Conservation (phyloP, 2,113 vertebrate genomes). For the Apeltes quadracus region DNA sequence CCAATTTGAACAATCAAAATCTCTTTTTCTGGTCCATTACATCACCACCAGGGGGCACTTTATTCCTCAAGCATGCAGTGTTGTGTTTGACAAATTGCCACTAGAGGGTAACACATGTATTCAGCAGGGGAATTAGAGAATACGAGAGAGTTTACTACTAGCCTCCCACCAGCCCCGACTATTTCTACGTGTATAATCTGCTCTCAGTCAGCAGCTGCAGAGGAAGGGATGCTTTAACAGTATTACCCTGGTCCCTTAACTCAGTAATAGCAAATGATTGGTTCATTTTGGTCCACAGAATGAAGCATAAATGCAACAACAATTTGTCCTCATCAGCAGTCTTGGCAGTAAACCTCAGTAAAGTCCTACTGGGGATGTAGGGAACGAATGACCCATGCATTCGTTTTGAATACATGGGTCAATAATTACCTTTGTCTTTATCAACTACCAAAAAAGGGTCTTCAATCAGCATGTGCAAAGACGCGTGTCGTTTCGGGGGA, state of each 20-base stretch:
- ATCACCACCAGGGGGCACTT: slow-evolving; percentile 83
- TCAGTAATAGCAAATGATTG: slow-evolving; percentile 5
- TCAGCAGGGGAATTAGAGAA: slow-evolving; percentile 62
- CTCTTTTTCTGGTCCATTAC: slow-evolving; percentile 77
- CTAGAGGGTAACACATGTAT: slow-evolving; percentile 69
- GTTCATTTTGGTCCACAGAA: not conserved
- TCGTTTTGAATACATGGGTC: not conserved
- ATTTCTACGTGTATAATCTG: slow-evolving; percentile 55
- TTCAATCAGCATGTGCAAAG: slow-evolving; percentile 72
- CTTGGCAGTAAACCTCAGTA: not conserved
- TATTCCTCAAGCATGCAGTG: slow-evolving; percentile 75
- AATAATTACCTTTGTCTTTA: slow-evolving; percentile 32
- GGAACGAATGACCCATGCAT: no score
- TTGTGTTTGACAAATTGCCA: slow-evolving; percentile 76
- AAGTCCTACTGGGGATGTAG: not conserved
- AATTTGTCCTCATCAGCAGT: not conserved
- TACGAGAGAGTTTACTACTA: slow-evolving; percentile 46
- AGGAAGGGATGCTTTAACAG: slow-evolving; percentile 15
- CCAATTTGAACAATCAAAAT: slow-evolving; percentile 74
- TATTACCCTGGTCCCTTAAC: not conserved
- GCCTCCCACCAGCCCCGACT: slow-evolving; percentile 36
- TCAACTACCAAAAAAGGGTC: slow-evolving; percentile 16
- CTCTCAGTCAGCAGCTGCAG: slow-evolving; percentile 39
- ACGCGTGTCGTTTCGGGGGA: slow-evolving; percentile 80
- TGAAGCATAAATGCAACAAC: not conserved